Conservation (phyloP, 1,140 invertebrate genomes). For the Drosophila melanica region DNA sequence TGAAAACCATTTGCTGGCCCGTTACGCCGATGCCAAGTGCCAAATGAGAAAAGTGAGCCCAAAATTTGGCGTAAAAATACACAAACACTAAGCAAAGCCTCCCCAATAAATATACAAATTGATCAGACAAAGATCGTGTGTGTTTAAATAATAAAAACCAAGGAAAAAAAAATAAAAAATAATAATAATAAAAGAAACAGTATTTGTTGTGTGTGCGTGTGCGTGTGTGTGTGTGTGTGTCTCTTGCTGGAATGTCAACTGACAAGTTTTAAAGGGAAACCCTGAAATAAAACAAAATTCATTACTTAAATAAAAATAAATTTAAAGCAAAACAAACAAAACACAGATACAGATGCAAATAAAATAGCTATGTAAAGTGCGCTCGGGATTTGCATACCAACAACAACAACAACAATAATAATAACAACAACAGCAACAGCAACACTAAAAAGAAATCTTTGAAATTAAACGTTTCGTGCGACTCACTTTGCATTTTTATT, state of each 20-base stretch:
- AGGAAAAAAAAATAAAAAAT: conserved; percentile 5
- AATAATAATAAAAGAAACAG: conserved; percentile 2
- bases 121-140: conserved; percentile 11
- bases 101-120: neutral
- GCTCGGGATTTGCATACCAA: conserved; percentile 28
- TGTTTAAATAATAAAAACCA: neutral
- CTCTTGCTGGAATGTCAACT: conserved; percentile 75
- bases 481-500: conserved; percentile 30
- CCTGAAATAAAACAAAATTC: conserved; percentile 68
- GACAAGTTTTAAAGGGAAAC: conserved; percentile 80
- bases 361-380: conserved; percentile 18
- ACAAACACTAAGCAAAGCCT: too few species aligned
- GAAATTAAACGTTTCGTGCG: conserved; percentile 27
- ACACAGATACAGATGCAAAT: conserved; percentile 32
- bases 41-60: conserved; percentile 18
- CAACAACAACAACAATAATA: conserved; percentile 25
- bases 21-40: conserved; percentile 36
- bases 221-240: conserved; percentile 42
- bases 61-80: conserved; percentile 26
- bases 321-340: conserved; percentile 26
- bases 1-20: conserved; percentile 73
- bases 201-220: conserved; percentile 45
- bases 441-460: conserved; percentile 27
- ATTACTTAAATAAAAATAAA: conserved; percentile 49
- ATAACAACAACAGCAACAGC: too few species aligned